These are phyloP conservation scores for Tenthredo scrophulariae DNA, from an alignment of 2,888 invertebrate species.

Conservation along the genomic window DNA sequence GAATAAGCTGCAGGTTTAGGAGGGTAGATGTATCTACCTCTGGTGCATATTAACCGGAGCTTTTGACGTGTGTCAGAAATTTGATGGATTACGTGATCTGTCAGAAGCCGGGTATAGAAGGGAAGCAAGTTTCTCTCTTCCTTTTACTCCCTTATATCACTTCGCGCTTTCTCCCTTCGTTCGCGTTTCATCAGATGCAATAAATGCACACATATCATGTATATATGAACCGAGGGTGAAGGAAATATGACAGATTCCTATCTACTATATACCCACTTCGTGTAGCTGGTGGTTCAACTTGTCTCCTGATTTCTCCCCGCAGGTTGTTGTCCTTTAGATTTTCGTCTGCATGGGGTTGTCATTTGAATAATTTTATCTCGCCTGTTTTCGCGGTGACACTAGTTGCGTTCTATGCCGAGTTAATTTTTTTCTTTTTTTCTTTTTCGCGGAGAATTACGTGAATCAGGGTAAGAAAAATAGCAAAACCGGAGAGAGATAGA, in stretches of 20 bases:
- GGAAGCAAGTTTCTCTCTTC: slow-evolving; percentile 2
- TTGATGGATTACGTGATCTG: slow-evolving; percentile 62
- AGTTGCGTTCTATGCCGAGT: slow-evolving; percentile 31
- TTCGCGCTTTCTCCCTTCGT: background rate
- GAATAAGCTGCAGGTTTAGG: background rate
- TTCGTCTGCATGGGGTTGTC: background rate
- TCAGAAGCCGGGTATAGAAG: slow-evolving; percentile 50
- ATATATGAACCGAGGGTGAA: background rate
- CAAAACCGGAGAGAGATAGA: background rate
- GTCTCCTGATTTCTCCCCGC: background rate
- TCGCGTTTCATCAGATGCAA: slow-evolving; percentile 31
- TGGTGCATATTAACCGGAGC: slow-evolving; percentile 42
- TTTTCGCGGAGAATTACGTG: background rate
- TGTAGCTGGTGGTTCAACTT: background rate
- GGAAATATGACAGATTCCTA: slow-evolving; percentile 35
- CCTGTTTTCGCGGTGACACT: slow-evolving; percentile 29
- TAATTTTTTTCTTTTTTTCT: no score
- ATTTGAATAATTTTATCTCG: slow-evolving; percentile 47
- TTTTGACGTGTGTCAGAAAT: slow-evolving; percentile 52
- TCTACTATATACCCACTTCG: background rate
- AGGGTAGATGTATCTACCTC: slow-evolving; percentile 9
- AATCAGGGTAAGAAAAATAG: background rate
- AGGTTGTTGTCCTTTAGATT: background rate
- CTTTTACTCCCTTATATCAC: background rate
- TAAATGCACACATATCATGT: slow-evolving; percentile 1